Evolutionary conservation across 2,113 vertebrate genomes (phyloP), one percentile per base, ranked within the genome.

Genomic region (Columba janthina): DNA sequence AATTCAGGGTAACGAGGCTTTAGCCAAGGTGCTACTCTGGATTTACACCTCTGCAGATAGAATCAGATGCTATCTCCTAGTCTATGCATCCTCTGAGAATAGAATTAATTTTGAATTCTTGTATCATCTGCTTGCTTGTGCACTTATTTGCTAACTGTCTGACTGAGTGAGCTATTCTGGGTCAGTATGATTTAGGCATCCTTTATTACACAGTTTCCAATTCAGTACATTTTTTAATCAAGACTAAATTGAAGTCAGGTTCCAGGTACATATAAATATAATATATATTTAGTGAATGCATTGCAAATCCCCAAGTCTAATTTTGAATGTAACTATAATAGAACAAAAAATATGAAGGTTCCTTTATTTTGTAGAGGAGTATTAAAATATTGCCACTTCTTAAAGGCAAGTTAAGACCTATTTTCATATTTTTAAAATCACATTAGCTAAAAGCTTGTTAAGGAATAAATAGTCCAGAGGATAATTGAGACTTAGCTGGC

Each of bases 401-500:
- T 92, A 84, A 96, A 95, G 94, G 88, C 83, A 96, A 93, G 78
- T 93, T 95, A 90, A 96, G 88, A 96, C 92, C 69, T 96, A 96
- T 93, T 96, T 96, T 96, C 88, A 81, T 93, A 92, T 94, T 97
- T 97, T 96, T 53, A 90, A 96, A 95, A 96, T 96, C 96, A 97
- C 94, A 96, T 97, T 97, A 97, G 79, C 94, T 96, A 93, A 97
- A 97, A 96, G 97, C 97, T 96, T 97, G 96, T 97, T 97, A 95
- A 97, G 92, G 91, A 97, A 97, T 96, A 97, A 97, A 97, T 96
- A 95, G 96, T 95, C 92, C 85, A 96, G 89, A 94, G 93, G 96
- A 96, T 97, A 97, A 97, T 96, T 96, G 97, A 96, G 96, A 96
- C 90, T 97, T 96, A 97, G 96, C 95, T 95, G 96, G 94, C 93